Conservation (phyloP, 2,797 vertebrate genomes). For the Cheirogaleus major region DNA sequence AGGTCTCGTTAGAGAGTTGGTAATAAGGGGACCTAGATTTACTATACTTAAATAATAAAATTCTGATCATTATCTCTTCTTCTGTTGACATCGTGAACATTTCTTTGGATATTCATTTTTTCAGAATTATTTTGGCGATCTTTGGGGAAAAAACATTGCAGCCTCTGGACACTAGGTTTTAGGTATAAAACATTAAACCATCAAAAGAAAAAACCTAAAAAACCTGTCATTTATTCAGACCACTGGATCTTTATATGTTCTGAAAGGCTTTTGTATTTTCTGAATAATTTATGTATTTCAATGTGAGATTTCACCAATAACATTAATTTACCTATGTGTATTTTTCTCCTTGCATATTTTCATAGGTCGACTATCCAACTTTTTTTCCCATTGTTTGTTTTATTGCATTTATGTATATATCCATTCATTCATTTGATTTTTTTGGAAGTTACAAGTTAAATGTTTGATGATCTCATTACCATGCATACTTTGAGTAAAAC, state of each 20-base stretch:
- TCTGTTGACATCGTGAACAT: background rate
- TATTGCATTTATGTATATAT: background rate
- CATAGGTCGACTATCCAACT: background rate
- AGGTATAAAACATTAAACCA: background rate
- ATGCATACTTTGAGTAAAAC: constrained; percentile 20
- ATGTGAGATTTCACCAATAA: background rate
- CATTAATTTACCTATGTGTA: background rate
- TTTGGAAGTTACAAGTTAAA: constrained; percentile 50
- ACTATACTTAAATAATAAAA: background rate
- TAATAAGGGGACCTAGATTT: background rate
- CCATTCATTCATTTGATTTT: background rate
- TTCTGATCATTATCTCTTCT: background rate
- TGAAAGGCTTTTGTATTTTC: background rate
- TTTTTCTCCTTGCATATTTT: background rate
- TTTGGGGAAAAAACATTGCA: background rate
- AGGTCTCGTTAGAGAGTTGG: background rate
- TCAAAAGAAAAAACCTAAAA: background rate
- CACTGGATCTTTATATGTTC: background rate
- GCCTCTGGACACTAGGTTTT: background rate
- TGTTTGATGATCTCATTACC: constrained; percentile 10
- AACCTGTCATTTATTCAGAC: background rate
- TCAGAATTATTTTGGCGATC: background rate
- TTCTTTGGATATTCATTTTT: background rate
- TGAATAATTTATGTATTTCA: background rate
- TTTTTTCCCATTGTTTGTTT: background rate